These are phyloP conservation scores for Chorisops tibialis DNA, from an alignment of 2,888 invertebrate species.

Conservation along the genomic window DNA sequence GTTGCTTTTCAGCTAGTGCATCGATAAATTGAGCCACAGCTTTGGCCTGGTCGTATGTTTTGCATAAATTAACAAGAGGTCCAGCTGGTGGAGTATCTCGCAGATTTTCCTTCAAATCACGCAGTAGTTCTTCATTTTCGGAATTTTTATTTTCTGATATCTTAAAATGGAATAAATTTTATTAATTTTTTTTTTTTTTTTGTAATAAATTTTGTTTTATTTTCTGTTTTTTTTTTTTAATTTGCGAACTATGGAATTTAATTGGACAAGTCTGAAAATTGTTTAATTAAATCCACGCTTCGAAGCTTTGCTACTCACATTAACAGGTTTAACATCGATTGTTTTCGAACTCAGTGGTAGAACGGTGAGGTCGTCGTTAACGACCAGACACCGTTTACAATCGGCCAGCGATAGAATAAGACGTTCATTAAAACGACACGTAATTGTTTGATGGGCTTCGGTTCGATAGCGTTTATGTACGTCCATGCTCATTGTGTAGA, in stretches of 20 bases:
- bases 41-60: conserved; percentile 91
- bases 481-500: conserved; percentile 98
- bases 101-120: conserved; percentile 74
- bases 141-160: conserved; percentile 34
- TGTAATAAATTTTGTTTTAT: no score
- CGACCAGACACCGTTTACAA: conserved; percentile 83
- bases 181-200: no score
- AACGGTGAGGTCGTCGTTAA: conserved; percentile 90
- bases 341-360: conserved; percentile 89
- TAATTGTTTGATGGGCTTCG: conserved; percentile 87
- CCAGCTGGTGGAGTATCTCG: conserved; percentile 91
- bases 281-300: background rate
- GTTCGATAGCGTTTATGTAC: conserved; percentile 91
- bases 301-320: conserved; percentile 46
- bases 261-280: background rate
- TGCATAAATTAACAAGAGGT: conserved; percentile 80
- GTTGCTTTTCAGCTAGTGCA: conserved; percentile 86
- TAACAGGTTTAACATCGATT: conserved; percentile 72
- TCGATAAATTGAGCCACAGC: conserved; percentile 91
- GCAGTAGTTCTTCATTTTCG: conserved; percentile 61
- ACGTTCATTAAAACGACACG: conserved; percentile 94
- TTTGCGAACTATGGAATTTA: background rate
- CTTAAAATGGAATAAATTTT: background rate
- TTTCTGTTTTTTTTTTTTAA: no score
- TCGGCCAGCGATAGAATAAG: conserved; percentile 87